Evolutionary conservation across 2,797 vertebrate genomes (phyloP).

Genomic region (Siniperca scherzeri): DNA sequence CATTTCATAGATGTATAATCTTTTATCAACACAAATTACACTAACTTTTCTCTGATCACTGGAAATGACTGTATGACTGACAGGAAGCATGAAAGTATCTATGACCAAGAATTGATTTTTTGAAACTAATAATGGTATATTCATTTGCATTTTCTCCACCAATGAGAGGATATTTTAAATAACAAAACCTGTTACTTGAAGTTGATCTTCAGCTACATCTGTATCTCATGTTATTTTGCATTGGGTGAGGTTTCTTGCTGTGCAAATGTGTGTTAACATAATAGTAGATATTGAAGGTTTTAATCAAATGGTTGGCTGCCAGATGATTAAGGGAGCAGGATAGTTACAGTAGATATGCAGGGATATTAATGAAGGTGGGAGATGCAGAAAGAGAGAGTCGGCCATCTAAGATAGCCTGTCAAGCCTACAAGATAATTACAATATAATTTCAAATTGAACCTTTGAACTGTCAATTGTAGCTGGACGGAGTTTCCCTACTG

Average conservation of each 20-base stretch:
- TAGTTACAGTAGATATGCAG: slow-evolving; percentile 20
- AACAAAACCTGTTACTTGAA: not conserved
- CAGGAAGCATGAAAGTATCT: not conserved
- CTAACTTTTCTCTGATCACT: not conserved
- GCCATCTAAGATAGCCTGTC: slow-evolving; percentile 30
- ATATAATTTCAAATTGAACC: slow-evolving; percentile 61
- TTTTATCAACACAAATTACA: not conserved
- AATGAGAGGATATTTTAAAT: not conserved
- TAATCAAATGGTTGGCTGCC: slow-evolving; percentile 29
- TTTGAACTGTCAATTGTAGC: slow-evolving; percentile 57
- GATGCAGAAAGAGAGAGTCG: not conserved
- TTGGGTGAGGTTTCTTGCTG: slow-evolving; percentile 1
- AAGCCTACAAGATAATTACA: slow-evolving; percentile 66
- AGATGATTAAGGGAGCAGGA: slow-evolving; percentile 54
- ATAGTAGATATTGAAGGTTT: slow-evolving; percentile 25
- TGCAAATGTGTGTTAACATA: slow-evolving; percentile 10
- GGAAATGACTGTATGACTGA: not conserved
- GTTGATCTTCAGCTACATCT: not conserved
- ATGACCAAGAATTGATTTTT: not conserved
- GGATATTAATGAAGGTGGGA: slow-evolving; percentile 32
- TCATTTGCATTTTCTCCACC: not conserved
- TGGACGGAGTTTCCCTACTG: slow-evolving; percentile 15
- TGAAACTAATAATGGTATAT: not conserved
- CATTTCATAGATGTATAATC: not conserved
- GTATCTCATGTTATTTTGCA: not conserved